Conservation (phyloP, 1,140 invertebrate genomes). For the Diachasmimorpha longicaudata region DNA sequence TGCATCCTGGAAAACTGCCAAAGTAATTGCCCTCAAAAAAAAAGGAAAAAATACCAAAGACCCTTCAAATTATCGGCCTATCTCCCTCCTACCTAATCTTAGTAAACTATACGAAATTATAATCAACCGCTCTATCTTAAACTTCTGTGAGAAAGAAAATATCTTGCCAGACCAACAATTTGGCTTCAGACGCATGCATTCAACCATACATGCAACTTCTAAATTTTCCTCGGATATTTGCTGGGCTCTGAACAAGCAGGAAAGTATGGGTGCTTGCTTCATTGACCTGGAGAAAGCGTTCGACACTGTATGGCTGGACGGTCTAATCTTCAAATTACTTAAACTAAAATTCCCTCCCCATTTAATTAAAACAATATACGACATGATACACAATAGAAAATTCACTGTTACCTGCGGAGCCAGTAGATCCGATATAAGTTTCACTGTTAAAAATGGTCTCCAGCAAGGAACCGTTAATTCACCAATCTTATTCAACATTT, state of each 20-base stretch:
- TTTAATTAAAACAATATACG: constrained; percentile 6
- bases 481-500: constrained; percentile 26
- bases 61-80: constrained; percentile 19
- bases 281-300: no score
- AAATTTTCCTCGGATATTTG: no score
- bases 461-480: constrained; percentile 22
- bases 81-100: constrained; percentile 9
- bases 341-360: background rate
- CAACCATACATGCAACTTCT: no score
- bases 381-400: constrained; percentile 10
- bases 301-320: no score
- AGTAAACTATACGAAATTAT: constrained; percentile 25
- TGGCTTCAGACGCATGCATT: no score
- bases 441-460: constrained; percentile 14
- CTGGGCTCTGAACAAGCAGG: no score
- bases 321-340: no score
- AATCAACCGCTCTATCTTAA: constrained; percentile 9
- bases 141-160: constrained; percentile 5
- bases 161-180: constrained; percentile 22
- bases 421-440: background rate
- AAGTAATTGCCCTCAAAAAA: no score
- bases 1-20: constrained; percentile 18
- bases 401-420: constrained; percentile 7
- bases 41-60: no score
- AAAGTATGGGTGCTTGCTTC: no score